Conservation (phyloP, 1,140 invertebrate genomes). For the Dinothrombium tinctorium region DNA sequence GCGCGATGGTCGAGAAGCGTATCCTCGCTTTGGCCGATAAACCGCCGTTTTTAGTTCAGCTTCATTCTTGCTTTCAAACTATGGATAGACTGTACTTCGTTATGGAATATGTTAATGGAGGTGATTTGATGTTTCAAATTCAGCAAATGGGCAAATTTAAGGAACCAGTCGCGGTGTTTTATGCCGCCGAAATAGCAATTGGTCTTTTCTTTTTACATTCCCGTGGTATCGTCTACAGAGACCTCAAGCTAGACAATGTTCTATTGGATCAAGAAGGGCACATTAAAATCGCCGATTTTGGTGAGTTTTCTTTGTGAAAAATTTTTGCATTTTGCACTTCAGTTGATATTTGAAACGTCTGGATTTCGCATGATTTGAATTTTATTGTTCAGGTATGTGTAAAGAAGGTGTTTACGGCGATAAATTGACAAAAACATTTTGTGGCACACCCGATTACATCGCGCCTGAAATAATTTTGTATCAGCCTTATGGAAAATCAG, state of each 20-base stretch:
- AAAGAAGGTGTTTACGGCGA: constrained; percentile 59
- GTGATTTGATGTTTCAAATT: constrained; percentile 98
- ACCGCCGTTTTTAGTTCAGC: constrained; percentile 87
- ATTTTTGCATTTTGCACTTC: too few relatives aligned
- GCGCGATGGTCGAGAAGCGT: constrained; percentile 96
- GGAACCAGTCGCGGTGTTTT: constrained; percentile 96
- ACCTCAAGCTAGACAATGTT: constrained; percentile 96
- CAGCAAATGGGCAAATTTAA: constrained; percentile 99
- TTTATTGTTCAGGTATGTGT: too few relatives aligned
- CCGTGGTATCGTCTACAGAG: constrained; percentile 71
- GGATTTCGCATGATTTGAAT: too few relatives aligned
- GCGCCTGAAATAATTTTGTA: constrained; percentile 51
- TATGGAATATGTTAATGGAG: constrained; percentile 99
- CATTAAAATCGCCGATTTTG: constrained; percentile 94
- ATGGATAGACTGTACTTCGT: constrained; percentile 99
- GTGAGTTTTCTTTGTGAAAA: too few relatives aligned
- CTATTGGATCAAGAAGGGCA: constrained; percentile 91
- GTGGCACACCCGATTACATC: constrained; percentile 81
- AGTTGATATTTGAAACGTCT: too few relatives aligned
- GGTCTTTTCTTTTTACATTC: constrained; percentile 86
- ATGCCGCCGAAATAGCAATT: constrained; percentile 94
- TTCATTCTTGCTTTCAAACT: constrained; percentile 98
- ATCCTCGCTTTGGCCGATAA: constrained; percentile 79
- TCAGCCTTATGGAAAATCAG: constrained; percentile 25
- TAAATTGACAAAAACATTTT: constrained; percentile 57